Evolutionary conservation across 2,797 vertebrate species (phyloP).

Genomic region (Cirrhinus mrigala): DNA sequence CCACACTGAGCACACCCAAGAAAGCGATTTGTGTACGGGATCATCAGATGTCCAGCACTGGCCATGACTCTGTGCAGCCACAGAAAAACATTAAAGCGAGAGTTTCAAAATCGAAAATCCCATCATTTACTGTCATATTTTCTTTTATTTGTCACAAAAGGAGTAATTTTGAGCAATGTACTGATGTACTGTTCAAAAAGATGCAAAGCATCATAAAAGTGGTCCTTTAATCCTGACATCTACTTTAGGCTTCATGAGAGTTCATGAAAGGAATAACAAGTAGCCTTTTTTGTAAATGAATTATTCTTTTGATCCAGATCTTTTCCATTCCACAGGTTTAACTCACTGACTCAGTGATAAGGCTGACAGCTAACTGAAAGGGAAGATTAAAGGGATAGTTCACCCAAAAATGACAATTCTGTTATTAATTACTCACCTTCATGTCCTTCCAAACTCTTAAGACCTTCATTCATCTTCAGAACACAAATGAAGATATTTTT

Average conservation of each 20-base stretch:
- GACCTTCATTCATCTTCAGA: too few relatives aligned
- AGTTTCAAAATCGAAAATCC: neutral
- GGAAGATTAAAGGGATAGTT: too few relatives aligned
- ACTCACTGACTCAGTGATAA: too few relatives aligned
- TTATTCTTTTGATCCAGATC: too few relatives aligned
- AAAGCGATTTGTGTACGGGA: conserved; percentile 79
- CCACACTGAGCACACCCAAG: conserved; percentile 91
- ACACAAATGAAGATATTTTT: too few relatives aligned
- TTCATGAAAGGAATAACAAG: neutral
- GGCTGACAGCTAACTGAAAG: too few relatives aligned
- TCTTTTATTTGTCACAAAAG: neutral
- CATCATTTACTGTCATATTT: neutral
- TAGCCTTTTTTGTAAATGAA: neutral
- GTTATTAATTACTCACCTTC: too few relatives aligned
- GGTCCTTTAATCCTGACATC: neutral
- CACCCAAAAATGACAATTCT: too few relatives aligned
- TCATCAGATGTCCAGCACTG: conserved; percentile 79
- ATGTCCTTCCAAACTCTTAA: too few relatives aligned
- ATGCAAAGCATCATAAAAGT: neutral
- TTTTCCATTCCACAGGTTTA: too few relatives aligned
- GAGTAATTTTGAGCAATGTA: neutral
- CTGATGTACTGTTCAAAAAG: neutral
- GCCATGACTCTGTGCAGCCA: conserved; percentile 77
- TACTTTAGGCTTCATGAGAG: neutral
- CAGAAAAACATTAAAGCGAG: neutral